Evolutionary conservation across 2,113 vertebrate species (phyloP), one percentile per base, ranked within the genome.

Genomic region (Theristicus caerulescens): DNA sequence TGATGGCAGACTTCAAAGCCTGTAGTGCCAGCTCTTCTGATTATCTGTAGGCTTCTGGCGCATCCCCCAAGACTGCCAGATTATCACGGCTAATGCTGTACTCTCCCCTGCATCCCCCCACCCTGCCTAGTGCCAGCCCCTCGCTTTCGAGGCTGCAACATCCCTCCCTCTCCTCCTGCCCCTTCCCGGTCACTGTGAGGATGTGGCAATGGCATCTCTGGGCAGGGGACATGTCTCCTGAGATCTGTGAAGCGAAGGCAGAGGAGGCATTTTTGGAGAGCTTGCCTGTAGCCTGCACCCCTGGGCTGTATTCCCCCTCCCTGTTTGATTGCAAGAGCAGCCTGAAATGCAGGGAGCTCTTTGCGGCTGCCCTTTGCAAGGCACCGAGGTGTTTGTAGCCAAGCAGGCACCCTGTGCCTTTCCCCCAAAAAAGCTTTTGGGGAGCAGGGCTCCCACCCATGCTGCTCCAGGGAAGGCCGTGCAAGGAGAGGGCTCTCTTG

Each of bases 1-100:
- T 96, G 86, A 87, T 5, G 3, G 82, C 87, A 94, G 87, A 94
- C 93, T 96, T 96, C 94, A 93, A 97, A 97, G 94, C 79, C 82
- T 92, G 69, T 62, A 83, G 87, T 1, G 3, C 66, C 81, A 77
- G 90, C 90, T 96, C 72, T 80, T 46, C 77, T 67, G 92, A 91
- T 96, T 96, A 96, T 96, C 86, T 82, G 65, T 31, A 67, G 91
- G 93, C 81, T 96, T 84, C 87, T 91, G 87, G 73, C 5, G 0
- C 2, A 0, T 94, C 94, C 94, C 94, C 91, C 86, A 93, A 87
- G 95, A 96, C 73, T 85, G 81, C 54, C 86, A 93, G 95, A 94
- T 96, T 96, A 96, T 97, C 95, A 62, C 4, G 1, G 90, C 90
- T 97, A 91, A 97, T 77, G 93, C 89, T 40, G 14, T 0, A 11